Percentiles rank a stretch among this genome's conserved stretches.
Conservation (phyloP, 2,797 vertebrate genomes). For the Schizothorax lantsangensis region DNA sequence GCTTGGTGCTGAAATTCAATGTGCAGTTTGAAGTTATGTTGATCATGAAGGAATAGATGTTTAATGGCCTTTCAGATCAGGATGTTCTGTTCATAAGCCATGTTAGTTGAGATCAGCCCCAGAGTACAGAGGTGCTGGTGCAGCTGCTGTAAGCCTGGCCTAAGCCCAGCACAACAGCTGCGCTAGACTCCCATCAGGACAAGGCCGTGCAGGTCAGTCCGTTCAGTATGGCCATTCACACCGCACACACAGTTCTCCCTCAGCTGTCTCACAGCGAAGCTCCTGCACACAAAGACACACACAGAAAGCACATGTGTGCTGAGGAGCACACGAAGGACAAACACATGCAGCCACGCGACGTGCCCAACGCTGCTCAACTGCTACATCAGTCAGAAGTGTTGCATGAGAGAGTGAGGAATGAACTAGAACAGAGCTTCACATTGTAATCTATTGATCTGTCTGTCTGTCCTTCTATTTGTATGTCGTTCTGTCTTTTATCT, state of each 20-base stretch:
- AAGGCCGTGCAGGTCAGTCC: constrained; percentile 10
- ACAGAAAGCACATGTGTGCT: constrained; percentile 60
- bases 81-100: not conserved
- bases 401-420: not conserved
- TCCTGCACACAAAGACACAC: constrained; percentile 58
- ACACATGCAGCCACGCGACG: constrained; percentile 53
- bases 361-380: constrained; percentile 68
- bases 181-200: constrained; percentile 53
- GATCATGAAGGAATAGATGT: not conserved
- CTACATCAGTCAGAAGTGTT: constrained; percentile 63
- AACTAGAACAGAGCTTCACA: not conserved
- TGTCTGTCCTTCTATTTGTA: not conserved
- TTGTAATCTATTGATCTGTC: not conserved
- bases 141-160: constrained; percentile 62
- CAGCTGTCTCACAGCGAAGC: constrained; percentile 74
- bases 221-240: constrained; percentile 60
- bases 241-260: constrained; percentile 36
- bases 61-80: not conserved
- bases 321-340: constrained; percentile 32
- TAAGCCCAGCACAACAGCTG: constrained; percentile 68
- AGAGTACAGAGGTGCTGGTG: constrained; percentile 47
- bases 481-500: not conserved
- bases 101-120: constrained; percentile 2
- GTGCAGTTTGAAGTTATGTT: not conserved
- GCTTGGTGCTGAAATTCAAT: not conserved